Base-by-base conservation (phyloP, 2,888 invertebrate genomes). In the Hartigia nigra region DNA sequence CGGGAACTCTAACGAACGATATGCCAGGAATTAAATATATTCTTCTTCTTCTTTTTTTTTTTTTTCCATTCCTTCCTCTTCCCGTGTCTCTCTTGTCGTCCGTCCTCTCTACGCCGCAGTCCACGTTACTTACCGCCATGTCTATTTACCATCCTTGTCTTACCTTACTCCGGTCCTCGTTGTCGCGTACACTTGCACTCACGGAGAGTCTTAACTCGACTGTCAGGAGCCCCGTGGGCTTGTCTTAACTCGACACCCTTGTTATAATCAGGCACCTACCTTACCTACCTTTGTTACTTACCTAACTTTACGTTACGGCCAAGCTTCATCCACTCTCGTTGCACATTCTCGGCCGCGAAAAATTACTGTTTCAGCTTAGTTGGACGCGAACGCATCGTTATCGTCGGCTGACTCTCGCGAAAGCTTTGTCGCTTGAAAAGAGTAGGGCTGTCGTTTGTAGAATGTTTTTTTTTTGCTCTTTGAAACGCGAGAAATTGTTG, bases 1-100 rank as follows among this genome's bases (percentile, higher is more conserved):
- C 74, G 70, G 84, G 82, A 83, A 80, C 76, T 79, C 78, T 83
- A 84, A 82, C 82, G 82, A 85, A 81, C 79, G 78, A 76, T 70
- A 77, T 78, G 75, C 76, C 77, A 81, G 74, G 81, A 82, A 83
- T 84, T 83, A 84, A 86, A 85, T 83, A 83, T 83, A 79, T 78
- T 78, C 75, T 74, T 74, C 32, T 74, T 74, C n/a, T n/a, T 12
- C 34, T 31, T 23, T 23, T 32, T 11, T 12, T 0, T 70, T 23
- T 23, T 4, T 23, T 23, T 12, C 1, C 32, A 3, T 3, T 12
- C 12, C 12, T 3, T 5, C 4, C 14, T 39, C 36, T 12, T 12
- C 5, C 5, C 34, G 3, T 34, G 3, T 34, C 34, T 34, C 34
- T 34, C 14, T n/a, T n/a, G n/a, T n/a, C n/a, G n/a, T n/a, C n/a